These are phyloP conservation scores for Lagopus leucura DNA, from an alignment of 2,113 vertebrate genomes.

Conservation along the genomic window DNA sequence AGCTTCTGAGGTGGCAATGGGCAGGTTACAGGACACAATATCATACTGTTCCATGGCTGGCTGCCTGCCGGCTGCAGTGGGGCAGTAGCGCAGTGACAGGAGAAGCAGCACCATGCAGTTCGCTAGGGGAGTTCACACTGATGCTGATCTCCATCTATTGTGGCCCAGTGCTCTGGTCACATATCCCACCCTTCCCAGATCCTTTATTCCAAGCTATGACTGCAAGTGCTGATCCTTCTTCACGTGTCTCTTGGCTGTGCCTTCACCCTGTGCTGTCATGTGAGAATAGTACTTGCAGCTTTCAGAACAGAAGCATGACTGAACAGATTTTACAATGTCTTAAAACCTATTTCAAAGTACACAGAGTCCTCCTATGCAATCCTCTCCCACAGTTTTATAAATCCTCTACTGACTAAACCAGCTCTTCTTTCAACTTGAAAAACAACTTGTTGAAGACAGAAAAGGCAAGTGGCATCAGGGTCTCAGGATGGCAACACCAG, in stretches of 20 bases:
- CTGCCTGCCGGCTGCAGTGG: background rate
- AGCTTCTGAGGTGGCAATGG: background rate
- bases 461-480: background rate
- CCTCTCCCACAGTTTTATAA: background rate
- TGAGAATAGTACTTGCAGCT: fast-evolving
- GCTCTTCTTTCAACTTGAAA: background rate
- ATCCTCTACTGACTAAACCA: background rate
- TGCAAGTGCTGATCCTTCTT: background rate
- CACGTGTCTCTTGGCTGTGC: background rate
- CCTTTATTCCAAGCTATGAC: background rate
- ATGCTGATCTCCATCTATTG: fast-evolving
- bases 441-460: background rate
- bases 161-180: background rate
- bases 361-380: background rate
- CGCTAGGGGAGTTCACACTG: fast-evolving
- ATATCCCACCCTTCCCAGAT: fast-evolving
- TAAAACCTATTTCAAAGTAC: background rate
- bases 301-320: background rate
- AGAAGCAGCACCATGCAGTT: background rate
- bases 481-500: background rate
- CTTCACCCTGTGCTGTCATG: background rate
- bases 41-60: fast-evolving
- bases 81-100: fast-evolving
- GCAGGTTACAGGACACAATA: too few relatives aligned
- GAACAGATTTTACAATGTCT: background rate